Evolutionary conservation across 2,797 vertebrate species (phyloP).

Genomic region (Cheirogaleus major): DNA sequence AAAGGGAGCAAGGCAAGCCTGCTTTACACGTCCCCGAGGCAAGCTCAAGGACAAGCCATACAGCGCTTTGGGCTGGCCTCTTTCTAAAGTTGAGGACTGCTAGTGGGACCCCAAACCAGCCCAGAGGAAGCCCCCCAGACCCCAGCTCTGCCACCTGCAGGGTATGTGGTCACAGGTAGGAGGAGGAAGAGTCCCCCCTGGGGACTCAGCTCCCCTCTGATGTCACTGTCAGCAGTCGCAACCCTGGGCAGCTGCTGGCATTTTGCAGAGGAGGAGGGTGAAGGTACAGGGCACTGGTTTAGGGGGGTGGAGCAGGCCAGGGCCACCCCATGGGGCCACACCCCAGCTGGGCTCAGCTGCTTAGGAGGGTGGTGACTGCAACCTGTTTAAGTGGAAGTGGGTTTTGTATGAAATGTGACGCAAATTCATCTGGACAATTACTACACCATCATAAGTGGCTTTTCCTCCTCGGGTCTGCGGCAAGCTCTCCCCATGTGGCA

Average conservation of each 20-base stretch:
- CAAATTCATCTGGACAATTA: constrained; percentile 54
- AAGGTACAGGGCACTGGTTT: not conserved
- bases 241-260: not conserved
- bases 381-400: not conserved
- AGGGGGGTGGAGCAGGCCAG: accelerated
- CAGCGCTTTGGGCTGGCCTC: not conserved
- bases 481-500: not conserved
- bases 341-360: not conserved
- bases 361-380: not conserved
- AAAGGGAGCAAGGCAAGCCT: not conserved
- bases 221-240: not conserved
- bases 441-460: not conserved
- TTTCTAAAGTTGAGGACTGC: not conserved
- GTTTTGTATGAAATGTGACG: constrained; percentile 36
- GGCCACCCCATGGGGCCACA: not conserved
- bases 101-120: not conserved
- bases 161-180: not conserved
- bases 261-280: not conserved
- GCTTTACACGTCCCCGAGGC: accelerated
- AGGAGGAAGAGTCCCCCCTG: not conserved
- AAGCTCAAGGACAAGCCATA: not conserved
- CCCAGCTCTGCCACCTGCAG: not conserved
- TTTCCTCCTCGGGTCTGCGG: not conserved
- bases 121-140: not conserved
- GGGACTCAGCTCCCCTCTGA: not conserved